Conservation (phyloP, 2,797 vertebrate genomes). For the Menidia menidia region DNA sequence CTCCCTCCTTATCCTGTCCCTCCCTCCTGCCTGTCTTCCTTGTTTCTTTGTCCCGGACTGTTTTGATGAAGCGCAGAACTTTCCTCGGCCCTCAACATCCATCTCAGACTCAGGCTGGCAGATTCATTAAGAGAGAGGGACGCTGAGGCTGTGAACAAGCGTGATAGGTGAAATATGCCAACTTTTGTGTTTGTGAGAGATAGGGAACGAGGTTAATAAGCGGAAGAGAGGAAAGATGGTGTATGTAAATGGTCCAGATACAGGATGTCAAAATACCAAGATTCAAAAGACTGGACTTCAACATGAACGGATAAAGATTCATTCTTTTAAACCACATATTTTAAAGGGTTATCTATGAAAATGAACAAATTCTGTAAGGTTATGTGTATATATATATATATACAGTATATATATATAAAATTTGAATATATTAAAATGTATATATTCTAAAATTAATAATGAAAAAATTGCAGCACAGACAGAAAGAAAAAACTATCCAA, state of each 20-base stretch:
- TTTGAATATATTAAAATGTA: too few relatives aligned
- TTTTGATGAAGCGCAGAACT: conserved; percentile 25
- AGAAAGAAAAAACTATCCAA: too few relatives aligned
- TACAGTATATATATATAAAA: too few relatives aligned
- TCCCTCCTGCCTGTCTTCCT: conserved; percentile 6
- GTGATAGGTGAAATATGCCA: conserved; percentile 13
- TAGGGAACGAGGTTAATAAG: background rate
- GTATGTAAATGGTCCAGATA: conserved; percentile 13
- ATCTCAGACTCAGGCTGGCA: conserved; percentile 48
- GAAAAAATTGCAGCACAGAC: too few relatives aligned
- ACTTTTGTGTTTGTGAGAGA: conserved; percentile 25
- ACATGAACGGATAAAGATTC: too few relatives aligned
- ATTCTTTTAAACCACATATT: too few relatives aligned
- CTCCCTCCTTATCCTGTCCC: conserved; percentile 13
- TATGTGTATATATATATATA: too few relatives aligned
- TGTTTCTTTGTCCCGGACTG: conserved; percentile 23
- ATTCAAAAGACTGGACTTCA: background rate
- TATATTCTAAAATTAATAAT: too few relatives aligned
- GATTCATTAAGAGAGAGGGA: conserved; percentile 37
- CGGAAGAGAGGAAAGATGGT: background rate
- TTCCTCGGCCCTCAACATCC: conserved; percentile 39
- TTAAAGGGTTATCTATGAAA: too few relatives aligned
- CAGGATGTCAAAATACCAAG: background rate
- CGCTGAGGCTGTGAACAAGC: conserved; percentile 27
- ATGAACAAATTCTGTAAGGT: too few relatives aligned